Evolutionary conservation across 2,888 invertebrate species (phyloP).

Genomic region (Bugula neritina): DNA sequence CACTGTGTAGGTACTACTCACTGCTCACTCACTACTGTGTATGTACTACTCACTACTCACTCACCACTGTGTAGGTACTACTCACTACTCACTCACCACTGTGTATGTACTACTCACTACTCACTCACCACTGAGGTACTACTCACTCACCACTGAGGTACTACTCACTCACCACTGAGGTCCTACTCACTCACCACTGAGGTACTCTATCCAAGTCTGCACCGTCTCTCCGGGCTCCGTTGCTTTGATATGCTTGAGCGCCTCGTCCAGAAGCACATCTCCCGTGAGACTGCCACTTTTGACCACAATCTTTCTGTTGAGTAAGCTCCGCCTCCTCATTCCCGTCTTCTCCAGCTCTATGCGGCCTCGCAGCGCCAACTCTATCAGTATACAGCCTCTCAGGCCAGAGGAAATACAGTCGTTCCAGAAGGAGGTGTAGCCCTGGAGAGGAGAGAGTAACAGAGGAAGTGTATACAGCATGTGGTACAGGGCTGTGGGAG

Average conservation of each 20-base stretch:
- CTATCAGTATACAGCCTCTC: conserved; percentile 95
- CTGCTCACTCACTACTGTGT: no score
- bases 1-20: no score
- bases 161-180: no score
- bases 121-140: no score
- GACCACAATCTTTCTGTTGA: conserved; percentile 70
- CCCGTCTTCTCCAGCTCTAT: conserved; percentile 94
- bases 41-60: no score
- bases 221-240: conserved; percentile 95
- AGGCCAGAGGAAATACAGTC: conserved; percentile 99
- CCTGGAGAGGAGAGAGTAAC: no score
- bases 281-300: conserved; percentile 88
- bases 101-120: no score
- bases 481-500: no score
- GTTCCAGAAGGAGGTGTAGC: conserved; percentile 88
- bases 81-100: no score
- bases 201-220: conserved; percentile 98
- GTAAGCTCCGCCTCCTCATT: conserved; percentile 78
- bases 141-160: no score
- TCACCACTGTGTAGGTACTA: no score
- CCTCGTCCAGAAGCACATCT: conserved; percentile 82
- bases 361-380: conserved; percentile 86
- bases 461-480: no score
- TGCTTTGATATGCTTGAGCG: conserved; percentile 94
- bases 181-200: conserved; percentile 80